Base-by-base conservation (phyloP, 2,888 invertebrate genomes). In the Agonopterix alstromeriana region DNA sequence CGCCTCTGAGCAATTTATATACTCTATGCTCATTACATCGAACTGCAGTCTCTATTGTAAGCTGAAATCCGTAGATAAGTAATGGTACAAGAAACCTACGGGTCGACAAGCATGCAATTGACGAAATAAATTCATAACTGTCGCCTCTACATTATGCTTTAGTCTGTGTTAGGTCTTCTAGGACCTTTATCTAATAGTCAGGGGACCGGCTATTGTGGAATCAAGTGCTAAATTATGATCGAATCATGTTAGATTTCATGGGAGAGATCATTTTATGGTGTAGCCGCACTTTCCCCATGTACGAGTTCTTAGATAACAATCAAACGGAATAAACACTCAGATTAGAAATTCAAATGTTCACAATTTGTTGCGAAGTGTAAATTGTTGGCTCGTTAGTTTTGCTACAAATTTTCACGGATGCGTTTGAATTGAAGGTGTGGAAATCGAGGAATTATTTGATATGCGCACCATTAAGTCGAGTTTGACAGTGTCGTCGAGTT, bases 141-240 rank as follows among this genome's bases (percentile, higher is more conserved):
- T 50, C 48, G 35, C 45, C 58, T 70, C 70, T 67, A 60, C 54
- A 53, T 61, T 54, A 54, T 55, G 45, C 58, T 58, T 63, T 67
- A 70, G 60, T 65, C 68, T 69, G 54, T 48, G 50, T 45, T 35
- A 45, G 27, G 17, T n/a, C 14, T 11, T 44, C 44, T 10, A 59
- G 67, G 63, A 70, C 68, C 71, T 72, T 76, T 78, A 79, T 80
- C 77, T 75, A 76, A 66, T 61, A 56, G 73, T 75, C 73, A 72
- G 72, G 65, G 58, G 5, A 27, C 71, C 60, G 59, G 70, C 76
- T 67, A 77, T 80, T 80, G 75, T 77, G 68, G 67, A 69, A 73
- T 74, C 72, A 67, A 74, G 75, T 74, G 73, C 75, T 83, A 81
- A 82, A 77, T 81, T 78, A 80, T 74, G 76, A 77, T 75, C 65